Evolutionary conservation across 2,797 vertebrate species (phyloP), one percentile per base, ranked within the genome.

Genomic region (Cynopterus sphinx): DNA sequence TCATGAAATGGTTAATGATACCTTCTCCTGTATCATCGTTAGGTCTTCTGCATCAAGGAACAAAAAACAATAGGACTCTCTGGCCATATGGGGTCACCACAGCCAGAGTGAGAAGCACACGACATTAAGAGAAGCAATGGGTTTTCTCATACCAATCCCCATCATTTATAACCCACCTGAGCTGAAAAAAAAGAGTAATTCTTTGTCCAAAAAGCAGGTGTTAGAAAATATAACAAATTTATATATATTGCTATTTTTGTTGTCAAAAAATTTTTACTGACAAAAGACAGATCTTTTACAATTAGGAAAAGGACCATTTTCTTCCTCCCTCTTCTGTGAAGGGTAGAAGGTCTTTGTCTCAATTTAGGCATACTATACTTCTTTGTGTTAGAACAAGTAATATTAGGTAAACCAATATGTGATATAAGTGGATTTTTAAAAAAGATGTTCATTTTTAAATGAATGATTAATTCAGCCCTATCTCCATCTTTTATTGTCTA

Each of bases 31-130:
- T 2, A 1, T 67, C 63, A 43, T 21, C 26, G 9, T 2, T 57
- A 39, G 31, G 13, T 81, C 53, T 57, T 75, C 0, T 1, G 28
- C n/a, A 53, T 4, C 21, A 71, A 70, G 63, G 63, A 78, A 7
- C 16, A 36, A 17, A 49, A 93, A 84, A 53, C 41, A 55, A 1
- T 33, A 79, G 22, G 22, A 51, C 5, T 1, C 22, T 67, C 71
- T 41, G 24, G n/a, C 4, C 19, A 2, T 2, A 3, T 22, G 33
- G 9, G 24, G 2, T n/a, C 1, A 3, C 16, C 10, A 26, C 0
- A 17, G 49, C 26, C 31, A 53, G 43, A 22, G 21, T 36, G 13
- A 15, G 55, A 9, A 33, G 22, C 26, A 36, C 3, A 2, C 0
- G 3, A 10, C 19, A 16, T 4, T 6, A 17, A 9, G 22, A 88